Base-by-base conservation (phyloP, 2,888 invertebrate genomes). In the Gari tellinella region DNA sequence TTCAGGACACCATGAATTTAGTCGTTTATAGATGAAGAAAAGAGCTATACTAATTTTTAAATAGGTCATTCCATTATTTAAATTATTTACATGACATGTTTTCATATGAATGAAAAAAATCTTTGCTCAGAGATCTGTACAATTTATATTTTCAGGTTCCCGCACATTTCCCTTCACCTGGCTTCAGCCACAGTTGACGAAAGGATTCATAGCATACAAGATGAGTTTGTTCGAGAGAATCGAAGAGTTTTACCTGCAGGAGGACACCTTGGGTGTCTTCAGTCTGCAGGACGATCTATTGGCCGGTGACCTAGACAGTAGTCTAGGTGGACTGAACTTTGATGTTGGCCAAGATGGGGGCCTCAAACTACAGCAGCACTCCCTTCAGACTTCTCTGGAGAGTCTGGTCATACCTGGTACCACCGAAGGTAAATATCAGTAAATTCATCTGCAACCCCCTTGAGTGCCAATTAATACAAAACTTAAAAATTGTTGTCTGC, bases 221-320 rank as follows among this genome's bases (percentile, higher is more conserved):
- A 31, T 51, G 68, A 73, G 58, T 38, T 53, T 72, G 41, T 74
- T 66, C 67, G 64, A 67, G 62, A 65, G 49, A 45, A 67, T 74
- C 70, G 78, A 78, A 61, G 73, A 69, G 46, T 67, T 64, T 53
- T 48, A 58, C 25, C 62, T 60, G 58, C 70, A 62, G 53, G 37
- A 45, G 55, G 67, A 70, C 64, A 63, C 67, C 64, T 73, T 56
- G 48, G 57, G 70, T 43, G 78, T 74, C 62, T 75, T 75, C 25
- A 72, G 72, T 55, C 63, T 72, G 65, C 66, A 72, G 43, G 72
- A 72, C 49, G 75, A 75, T 53, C 62, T 75, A 46, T 65, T 68
- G 72, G 72, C 65, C 69, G 79, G 62, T 75, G 78, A 78, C 67
- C 67, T 78, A 14, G n/a, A 31, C 7, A 57, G 57, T 51, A 55